A percentile compares a stretch with the other conserved stretches of the same genome.
These are phyloP conservation scores for Synodontis membranacea DNA, from an alignment of 2,113 vertebrate genomes.

Conservation along the genomic window DNA sequence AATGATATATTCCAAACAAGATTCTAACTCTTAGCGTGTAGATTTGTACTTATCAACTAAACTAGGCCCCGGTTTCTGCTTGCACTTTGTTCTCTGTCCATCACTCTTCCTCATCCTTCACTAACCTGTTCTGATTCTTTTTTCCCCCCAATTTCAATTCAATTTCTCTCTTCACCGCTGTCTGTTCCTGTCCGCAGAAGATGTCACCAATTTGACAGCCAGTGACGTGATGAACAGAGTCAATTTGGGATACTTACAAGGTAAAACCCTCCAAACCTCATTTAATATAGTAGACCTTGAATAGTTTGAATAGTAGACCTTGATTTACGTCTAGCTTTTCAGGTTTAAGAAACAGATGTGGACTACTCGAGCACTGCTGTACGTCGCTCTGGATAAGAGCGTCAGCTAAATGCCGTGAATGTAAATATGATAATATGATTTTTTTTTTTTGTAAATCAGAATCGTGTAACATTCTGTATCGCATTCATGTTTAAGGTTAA, in stretches of 20 bases:
- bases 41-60: neutral
- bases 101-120: neutral
- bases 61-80: neutral
- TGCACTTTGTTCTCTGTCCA: neutral
- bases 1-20: neutral
- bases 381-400: no score
- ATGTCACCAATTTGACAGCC: constrained; percentile 93
- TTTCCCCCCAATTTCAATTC: constrained; percentile 32
- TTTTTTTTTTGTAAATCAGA: no score
- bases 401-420: no score
- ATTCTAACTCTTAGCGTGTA: neutral
- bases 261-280: constrained; percentile 65
- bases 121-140: neutral
- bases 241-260: constrained; percentile 97
- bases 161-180: constrained; percentile 58
- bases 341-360: no score
- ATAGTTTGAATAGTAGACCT: no score
- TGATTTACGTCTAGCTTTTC: no score
- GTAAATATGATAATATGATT: no score
- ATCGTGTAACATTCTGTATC: neutral
- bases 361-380: no score
- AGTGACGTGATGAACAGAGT: constrained; percentile 98
- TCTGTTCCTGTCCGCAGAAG: constrained; percentile 78
- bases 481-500: neutral
- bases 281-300: no score